Conservation (phyloP, 2,888 invertebrate genomes). For the Melanchra persicariae region DNA sequence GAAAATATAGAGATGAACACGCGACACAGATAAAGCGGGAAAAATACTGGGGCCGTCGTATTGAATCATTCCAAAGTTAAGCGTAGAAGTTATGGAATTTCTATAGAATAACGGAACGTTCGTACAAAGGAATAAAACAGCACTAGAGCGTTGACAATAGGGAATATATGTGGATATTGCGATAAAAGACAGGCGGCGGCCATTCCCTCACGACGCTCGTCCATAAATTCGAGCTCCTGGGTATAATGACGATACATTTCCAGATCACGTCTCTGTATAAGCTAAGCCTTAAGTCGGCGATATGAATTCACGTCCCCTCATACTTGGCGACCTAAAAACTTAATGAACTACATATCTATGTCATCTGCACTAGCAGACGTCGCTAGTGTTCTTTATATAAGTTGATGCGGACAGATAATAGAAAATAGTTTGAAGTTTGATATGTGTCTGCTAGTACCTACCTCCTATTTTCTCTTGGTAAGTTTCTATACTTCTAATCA, state of each 20-base stretch:
- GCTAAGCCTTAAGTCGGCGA: slow-evolving; percentile 62
- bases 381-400: slow-evolving; percentile 12
- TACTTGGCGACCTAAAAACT: slow-evolving; percentile 59
- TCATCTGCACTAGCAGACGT: slow-evolving; percentile 13
- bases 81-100: slow-evolving; percentile 49
- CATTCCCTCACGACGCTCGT: slow-evolving; percentile 65
- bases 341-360: slow-evolving; percentile 49
- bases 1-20: slow-evolving; percentile 22
- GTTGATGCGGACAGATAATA: neutral
- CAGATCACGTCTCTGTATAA: slow-evolving; percentile 73
- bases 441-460: neutral
- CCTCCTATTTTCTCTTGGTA: neutral
- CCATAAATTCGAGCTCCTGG: slow-evolving; percentile 74
- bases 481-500: neutral
- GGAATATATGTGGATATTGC: slow-evolving; percentile 72
- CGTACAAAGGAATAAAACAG: slow-evolving; percentile 64
- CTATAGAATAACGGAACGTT: slow-evolving; percentile 57
- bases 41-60: slow-evolving; percentile 31
- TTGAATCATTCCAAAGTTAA: slow-evolving; percentile 52
- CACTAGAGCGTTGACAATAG: slow-evolving; percentile 67
- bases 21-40: slow-evolving; percentile 20
- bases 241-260: slow-evolving; percentile 72
- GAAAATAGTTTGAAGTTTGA: slow-evolving; percentile 10
- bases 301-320: slow-evolving; percentile 67
- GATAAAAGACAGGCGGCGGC: slow-evolving; percentile 66